phyloP scores from a whole-genome alignment of 2,888 invertebrate genomes.

The Hydropsyche betteni region DNA sequence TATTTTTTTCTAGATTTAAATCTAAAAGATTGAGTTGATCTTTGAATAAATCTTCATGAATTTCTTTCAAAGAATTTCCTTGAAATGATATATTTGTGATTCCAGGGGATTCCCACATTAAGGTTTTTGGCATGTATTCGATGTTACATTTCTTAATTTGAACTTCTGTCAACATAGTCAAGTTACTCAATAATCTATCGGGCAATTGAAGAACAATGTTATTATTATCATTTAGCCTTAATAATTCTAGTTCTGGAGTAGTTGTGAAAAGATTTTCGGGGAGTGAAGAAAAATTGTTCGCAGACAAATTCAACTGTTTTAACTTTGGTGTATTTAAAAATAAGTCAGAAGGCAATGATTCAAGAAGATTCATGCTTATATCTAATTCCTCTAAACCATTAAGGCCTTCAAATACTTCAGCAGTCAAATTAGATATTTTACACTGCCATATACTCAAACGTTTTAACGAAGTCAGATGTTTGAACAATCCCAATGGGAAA shows the following conservation, averaged over 20 bases:
- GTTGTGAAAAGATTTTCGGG: constrained; percentile 69
- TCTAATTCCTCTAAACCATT: constrained; percentile 72
- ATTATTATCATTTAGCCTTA: constrained; percentile 69
- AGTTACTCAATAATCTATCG: constrained; percentile 68
- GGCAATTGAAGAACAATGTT: constrained; percentile 69
- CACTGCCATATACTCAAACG: constrained; percentile 77
- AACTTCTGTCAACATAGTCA: constrained; percentile 67
- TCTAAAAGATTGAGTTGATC: constrained; percentile 70
- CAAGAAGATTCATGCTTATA: constrained; percentile 73
- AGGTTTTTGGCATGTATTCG: constrained; percentile 67
- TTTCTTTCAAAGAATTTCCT: constrained; percentile 64
- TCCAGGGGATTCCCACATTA: constrained; percentile 69
- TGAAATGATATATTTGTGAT: constrained; percentile 71
- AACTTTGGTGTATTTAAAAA: constrained; percentile 72
- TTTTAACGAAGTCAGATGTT: constrained; percentile 67
- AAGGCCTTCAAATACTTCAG: constrained; percentile 71
- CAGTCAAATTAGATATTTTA: constrained; percentile 70
- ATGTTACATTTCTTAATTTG: constrained; percentile 69
- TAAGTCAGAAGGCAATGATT: constrained; percentile 68
- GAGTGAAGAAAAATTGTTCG: constrained; percentile 72
- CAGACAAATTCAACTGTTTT: constrained; percentile 71
- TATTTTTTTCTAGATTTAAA: constrained; percentile 74
- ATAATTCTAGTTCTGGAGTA: constrained; percentile 65
- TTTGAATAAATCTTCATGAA: constrained; percentile 72
- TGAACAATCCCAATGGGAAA: constrained; percentile 70